Conservation (phyloP, 1,140 invertebrate species). For the Coelopa frigida region DNA sequence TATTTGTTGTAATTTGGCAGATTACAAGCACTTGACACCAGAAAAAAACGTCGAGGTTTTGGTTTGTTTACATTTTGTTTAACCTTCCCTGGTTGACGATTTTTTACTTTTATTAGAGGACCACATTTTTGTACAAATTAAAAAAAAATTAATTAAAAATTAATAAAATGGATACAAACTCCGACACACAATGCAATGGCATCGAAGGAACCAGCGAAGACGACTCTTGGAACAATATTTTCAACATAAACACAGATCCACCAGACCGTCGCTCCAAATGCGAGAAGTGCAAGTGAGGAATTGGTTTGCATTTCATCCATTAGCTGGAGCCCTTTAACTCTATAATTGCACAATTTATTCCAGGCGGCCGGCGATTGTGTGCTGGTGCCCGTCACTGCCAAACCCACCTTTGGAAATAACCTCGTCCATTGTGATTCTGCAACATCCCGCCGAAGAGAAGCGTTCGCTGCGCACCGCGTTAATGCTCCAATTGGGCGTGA, state of each 20-base stretch:
- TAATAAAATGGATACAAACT: no score
- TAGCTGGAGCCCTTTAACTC: neutral
- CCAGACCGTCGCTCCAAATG: constrained; percentile 63
- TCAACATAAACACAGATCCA: constrained; percentile 64
- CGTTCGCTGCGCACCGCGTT: constrained; percentile 79
- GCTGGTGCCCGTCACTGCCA: constrained; percentile 80
- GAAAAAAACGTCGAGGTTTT: no score
- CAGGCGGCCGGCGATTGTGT: constrained; percentile 78
- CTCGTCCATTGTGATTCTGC: constrained; percentile 72
- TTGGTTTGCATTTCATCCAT: neutral
- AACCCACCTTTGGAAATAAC: constrained; percentile 56
- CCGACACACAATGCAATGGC: no score
- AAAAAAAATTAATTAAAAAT: no score
- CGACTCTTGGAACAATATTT: constrained; percentile 49
- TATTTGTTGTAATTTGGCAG: no score
- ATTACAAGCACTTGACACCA: no score
- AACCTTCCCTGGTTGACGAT: no score
- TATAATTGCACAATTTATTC: neutral
- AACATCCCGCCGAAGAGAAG: constrained; percentile 90
- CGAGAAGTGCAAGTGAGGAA: constrained; percentile 59
- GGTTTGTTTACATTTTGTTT: no score
- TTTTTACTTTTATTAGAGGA: no score
- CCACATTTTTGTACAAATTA: no score
- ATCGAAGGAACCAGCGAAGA: no score
- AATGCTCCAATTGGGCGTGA: constrained; percentile 72